Evolutionary conservation across 2,797 vertebrate genomes (phyloP).

Genomic region (Tauraco hartlaubi): DNA sequence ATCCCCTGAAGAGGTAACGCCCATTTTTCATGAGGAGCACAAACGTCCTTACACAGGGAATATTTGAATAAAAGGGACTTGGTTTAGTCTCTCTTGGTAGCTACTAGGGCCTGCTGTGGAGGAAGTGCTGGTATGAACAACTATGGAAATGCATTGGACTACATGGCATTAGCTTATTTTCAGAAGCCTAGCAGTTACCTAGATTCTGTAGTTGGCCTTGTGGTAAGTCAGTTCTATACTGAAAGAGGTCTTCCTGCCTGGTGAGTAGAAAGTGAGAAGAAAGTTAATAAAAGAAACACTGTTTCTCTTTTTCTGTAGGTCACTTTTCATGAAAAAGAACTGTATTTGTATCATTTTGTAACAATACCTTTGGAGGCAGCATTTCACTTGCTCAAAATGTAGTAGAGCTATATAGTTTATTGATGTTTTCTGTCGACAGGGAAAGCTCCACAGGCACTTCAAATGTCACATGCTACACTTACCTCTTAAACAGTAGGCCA

Average conservation of each 20-base stretch:
- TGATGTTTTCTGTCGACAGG: neutral
- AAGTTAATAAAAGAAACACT: neutral
- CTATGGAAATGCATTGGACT: neutral
- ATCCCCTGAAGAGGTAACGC: neutral
- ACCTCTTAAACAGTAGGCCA: neutral
- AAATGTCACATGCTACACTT: neutral
- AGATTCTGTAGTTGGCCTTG: neutral
- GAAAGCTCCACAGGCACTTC: neutral
- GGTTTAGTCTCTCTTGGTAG: neutral
- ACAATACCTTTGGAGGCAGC: neutral
- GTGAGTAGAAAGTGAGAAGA: neutral
- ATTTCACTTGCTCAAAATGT: neutral
- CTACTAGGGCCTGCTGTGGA: neutral
- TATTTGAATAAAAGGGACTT: neutral
- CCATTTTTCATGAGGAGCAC: neutral
- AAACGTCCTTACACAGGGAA: neutral
- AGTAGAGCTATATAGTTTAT: neutral
- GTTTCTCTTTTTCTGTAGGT: neutral
- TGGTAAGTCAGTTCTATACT: neutral
- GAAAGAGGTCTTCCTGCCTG: neutral
- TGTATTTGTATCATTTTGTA: constrained; percentile 7
- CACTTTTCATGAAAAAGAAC: neutral
- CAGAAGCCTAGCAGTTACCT: neutral
- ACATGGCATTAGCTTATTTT: neutral
- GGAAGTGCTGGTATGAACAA: neutral